These are phyloP conservation scores for Chromobotia macracanthus DNA, from an alignment of 2,797 vertebrate species.

Conservation along the genomic window DNA sequence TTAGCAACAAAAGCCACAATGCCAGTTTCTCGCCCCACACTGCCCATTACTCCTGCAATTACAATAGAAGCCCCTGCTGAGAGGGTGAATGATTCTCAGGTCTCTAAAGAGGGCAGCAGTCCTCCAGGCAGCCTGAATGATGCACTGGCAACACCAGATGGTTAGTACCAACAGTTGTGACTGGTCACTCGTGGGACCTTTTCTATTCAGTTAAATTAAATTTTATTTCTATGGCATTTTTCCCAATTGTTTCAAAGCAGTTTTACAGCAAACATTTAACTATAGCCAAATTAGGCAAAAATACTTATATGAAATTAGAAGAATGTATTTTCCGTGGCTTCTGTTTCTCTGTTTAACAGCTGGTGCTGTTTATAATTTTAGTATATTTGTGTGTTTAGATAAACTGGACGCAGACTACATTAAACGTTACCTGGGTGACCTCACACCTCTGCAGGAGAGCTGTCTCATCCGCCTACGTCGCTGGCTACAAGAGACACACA, in stretches of 20 bases:
- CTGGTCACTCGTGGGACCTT: background rate
- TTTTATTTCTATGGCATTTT: too few relatives aligned
- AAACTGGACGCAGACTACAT: constrained; percentile 97
- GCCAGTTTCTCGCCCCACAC: constrained; percentile 46
- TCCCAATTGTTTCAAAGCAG: too few relatives aligned
- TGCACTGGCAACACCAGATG: constrained; percentile 82
- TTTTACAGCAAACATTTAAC: too few relatives aligned
- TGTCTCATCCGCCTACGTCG: constrained; percentile 93
- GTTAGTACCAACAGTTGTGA: constrained; percentile 69
- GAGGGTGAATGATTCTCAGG: constrained; percentile 66
- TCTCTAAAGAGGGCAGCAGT: constrained; percentile 74
- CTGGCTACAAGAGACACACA: constrained; percentile 97
- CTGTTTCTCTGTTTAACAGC: too few relatives aligned
- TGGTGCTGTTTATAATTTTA: too few relatives aligned
- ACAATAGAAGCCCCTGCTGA: constrained; percentile 66
- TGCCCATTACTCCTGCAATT: constrained; percentile 61
- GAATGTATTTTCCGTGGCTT: too few relatives aligned
- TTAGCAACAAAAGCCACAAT: constrained; percentile 48
- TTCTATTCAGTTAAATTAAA: background rate
- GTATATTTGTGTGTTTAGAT: constrained; percentile 74
- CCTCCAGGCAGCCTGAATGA: constrained; percentile 75
- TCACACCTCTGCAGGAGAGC: constrained; percentile 96
- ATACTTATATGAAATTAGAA: too few relatives aligned
- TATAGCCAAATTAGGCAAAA: too few relatives aligned
- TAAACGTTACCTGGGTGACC: constrained; percentile 93